phyloP scores from a whole-genome alignment of 2,888 invertebrate genomes.

The Alsophila aescularia region DNA sequence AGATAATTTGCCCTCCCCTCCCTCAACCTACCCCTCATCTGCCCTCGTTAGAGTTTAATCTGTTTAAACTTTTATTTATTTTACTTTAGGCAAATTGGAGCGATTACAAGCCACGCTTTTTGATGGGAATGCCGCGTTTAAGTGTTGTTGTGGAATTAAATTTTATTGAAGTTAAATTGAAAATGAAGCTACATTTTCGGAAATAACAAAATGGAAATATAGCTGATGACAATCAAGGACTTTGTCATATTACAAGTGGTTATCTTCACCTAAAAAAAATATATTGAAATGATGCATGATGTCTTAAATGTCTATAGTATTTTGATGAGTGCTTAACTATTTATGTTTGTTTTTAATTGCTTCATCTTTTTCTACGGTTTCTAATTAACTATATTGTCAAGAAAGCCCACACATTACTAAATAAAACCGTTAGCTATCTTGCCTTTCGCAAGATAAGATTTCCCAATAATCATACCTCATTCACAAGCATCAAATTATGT shows the following conservation, averaged over 20 bases:
- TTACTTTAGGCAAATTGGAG: slow-evolving; percentile 74
- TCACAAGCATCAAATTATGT: slow-evolving; percentile 36
- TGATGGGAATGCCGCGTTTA: slow-evolving; percentile 53
- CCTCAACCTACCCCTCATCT: slow-evolving; percentile 41
- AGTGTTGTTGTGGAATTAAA: slow-evolving; percentile 41
- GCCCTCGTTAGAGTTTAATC: slow-evolving; percentile 79
- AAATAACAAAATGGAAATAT: background rate
- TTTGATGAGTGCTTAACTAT: background rate
- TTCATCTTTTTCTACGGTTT: slow-evolving; percentile 17
- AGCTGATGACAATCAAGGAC: background rate
- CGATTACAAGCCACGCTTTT: slow-evolving; percentile 67
- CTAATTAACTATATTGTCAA: slow-evolving; percentile 19
- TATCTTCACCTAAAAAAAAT: background rate
- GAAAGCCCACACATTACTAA: slow-evolving; percentile 19
- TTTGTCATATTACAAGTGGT: background rate
- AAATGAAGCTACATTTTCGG: slow-evolving; percentile 2
- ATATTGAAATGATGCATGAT: background rate
- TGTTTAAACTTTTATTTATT: slow-evolving; percentile 82
- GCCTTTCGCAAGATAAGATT: slow-evolving; percentile 26
- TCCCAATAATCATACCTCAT: slow-evolving; percentile 33
- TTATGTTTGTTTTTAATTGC: slow-evolving; percentile 6
- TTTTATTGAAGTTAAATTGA: slow-evolving; percentile 20
- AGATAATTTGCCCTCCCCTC: slow-evolving; percentile 72
- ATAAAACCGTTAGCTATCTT: slow-evolving; percentile 20
- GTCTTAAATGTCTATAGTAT: background rate